Percentiles rank a stretch among this genome's conserved stretches.
Conservation (phyloP, 2,888 invertebrate genomes). For the Ormyrus nitidulus region DNA sequence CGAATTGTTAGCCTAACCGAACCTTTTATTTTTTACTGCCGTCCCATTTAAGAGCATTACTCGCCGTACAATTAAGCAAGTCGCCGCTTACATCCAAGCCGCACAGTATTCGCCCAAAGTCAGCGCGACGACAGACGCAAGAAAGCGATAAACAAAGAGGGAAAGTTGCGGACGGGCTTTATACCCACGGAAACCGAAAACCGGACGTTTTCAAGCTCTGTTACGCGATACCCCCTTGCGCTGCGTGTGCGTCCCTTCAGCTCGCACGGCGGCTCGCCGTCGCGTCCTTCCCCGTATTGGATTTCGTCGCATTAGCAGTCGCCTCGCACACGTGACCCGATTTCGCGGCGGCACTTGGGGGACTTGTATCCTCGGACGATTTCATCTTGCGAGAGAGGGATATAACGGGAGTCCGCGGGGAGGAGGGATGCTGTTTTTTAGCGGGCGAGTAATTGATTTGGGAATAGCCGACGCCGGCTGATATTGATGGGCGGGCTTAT, state of each 20-base stretch:
- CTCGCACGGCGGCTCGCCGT: neutral
- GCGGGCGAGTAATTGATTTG: constrained; percentile 28
- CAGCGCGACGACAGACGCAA: too few species aligned
- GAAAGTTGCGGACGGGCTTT: neutral
- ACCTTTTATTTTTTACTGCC: too few species aligned
- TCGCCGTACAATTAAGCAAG: too few species aligned
- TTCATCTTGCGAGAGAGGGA: too few species aligned
- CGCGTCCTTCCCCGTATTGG: constrained; percentile 29
- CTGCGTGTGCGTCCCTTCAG: neutral
- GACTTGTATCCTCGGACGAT: too few species aligned
- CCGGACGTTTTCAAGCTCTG: constrained; percentile 62
- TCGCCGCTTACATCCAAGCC: too few species aligned
- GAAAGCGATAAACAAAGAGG: constrained; percentile 10
- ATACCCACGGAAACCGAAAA: constrained; percentile 58
- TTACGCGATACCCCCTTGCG: constrained; percentile 55
- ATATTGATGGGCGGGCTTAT: constrained; percentile 36
- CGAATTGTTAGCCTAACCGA: too few species aligned
- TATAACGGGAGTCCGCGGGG: too few species aligned
- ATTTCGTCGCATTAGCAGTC: constrained; percentile 26
- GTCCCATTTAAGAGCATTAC: too few species aligned
- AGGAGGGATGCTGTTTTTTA: constrained; percentile 3
- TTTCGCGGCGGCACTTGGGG: too few species aligned
- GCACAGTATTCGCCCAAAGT: too few species aligned
- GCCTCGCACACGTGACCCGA: neutral
- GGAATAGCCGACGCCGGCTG: neutral